Percentiles rank a stretch among this genome's conserved stretches.
phyloP scores from a whole-genome alignment of 2,888 invertebrate genomes.

The Microctonus brassicae region DNA sequence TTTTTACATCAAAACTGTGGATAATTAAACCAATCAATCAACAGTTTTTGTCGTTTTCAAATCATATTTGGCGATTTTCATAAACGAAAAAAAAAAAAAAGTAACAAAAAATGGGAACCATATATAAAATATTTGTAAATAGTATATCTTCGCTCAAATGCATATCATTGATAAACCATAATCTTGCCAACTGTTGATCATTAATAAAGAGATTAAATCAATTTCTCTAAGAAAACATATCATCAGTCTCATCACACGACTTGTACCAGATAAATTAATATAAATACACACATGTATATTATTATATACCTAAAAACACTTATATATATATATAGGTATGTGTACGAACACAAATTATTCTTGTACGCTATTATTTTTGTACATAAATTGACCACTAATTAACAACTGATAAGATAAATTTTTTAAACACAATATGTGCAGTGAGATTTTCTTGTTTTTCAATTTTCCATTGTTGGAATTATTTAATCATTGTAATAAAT shows the following conservation, averaged over 20 bases:
- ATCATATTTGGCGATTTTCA: neutral
- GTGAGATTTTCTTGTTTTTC: neutral
- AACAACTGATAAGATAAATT: conserved; percentile 10
- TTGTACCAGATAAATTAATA: neutral
- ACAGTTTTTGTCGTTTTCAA: neutral
- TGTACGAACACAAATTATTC: conserved; percentile 18
- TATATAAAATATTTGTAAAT: neutral
- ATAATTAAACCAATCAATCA: neutral
- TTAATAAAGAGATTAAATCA: neutral
- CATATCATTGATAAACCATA: neutral
- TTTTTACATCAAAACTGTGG: neutral
- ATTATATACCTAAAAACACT: neutral
- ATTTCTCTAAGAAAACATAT: neutral
- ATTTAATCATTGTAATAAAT: neutral
- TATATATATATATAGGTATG: too few species aligned
- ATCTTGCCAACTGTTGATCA: conserved; percentile 1
- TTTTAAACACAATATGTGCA: neutral
- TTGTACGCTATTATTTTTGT: conserved; percentile 33
- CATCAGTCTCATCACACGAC: neutral
- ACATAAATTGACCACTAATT: conserved; percentile 9
- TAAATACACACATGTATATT: neutral
- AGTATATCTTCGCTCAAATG: neutral
- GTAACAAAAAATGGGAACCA: neutral
- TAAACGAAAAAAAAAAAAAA: neutral
- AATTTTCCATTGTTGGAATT: conserved; percentile 11